Conservation (phyloP, 2,888 invertebrate species). For the Leptopilina myrica region DNA sequence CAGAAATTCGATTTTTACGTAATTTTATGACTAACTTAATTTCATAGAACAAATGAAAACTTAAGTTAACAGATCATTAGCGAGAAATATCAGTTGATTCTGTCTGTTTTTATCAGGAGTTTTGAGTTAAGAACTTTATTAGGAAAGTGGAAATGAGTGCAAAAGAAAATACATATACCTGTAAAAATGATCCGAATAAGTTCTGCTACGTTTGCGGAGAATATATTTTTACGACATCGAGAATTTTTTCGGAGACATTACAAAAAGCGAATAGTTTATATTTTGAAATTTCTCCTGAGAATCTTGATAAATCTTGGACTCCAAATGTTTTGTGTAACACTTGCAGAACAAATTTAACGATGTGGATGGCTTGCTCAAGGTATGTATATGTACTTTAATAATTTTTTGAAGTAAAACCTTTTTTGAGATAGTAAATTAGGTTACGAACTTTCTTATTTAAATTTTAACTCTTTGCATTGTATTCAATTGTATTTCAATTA, state of each 20-base stretch:
- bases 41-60: no score
- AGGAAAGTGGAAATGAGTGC: background rate
- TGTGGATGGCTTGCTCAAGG: background rate
- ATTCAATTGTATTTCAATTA: no score
- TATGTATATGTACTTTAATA: background rate
- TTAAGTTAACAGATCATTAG: no score
- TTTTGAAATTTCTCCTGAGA: background rate
- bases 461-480: no score
- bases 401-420: background rate
- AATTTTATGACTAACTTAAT: no score
- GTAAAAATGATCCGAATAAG: background rate
- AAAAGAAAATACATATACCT: background rate
- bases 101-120: no score
- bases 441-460: no score
- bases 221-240: background rate
- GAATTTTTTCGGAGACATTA: background rate
- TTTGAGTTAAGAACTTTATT: no score
- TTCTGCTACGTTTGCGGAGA: background rate
- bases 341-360: background rate
- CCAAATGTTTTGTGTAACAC: slow-evolving; percentile 5
- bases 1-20: no score
- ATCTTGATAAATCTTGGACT: background rate
- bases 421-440: no score
- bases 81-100: no score
- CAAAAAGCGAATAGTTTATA: background rate